Conservation (phyloP, 2,888 invertebrate species). For the Capitulum mitella region DNA sequence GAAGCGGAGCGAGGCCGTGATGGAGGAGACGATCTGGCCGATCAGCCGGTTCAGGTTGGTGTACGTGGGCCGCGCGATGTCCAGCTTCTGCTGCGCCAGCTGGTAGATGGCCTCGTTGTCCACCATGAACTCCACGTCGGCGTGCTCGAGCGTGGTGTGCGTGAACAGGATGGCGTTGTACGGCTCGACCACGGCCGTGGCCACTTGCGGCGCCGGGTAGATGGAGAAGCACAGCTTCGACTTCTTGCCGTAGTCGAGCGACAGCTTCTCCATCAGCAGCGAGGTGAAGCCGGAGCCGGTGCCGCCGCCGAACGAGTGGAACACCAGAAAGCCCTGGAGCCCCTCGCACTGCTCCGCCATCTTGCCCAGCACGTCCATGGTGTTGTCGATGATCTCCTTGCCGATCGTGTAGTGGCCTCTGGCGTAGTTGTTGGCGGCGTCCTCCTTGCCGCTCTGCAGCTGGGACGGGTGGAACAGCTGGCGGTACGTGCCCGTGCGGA, state of each 20-base stretch:
- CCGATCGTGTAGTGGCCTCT: conserved; percentile 97
- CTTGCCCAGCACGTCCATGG: conserved; percentile 47
- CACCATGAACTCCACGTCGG: conserved; percentile 49
- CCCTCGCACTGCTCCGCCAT: conserved; percentile 45
- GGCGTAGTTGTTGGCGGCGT: conserved; percentile 96
- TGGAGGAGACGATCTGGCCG: conserved; percentile 50
- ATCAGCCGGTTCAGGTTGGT: conserved; percentile 67
- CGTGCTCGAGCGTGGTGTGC: conserved; percentile 52
- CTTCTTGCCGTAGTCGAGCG: conserved; percentile 51
- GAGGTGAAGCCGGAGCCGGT: conserved; percentile 52
- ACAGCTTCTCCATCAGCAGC: conserved; percentile 50
- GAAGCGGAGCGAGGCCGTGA: conserved; percentile 45
- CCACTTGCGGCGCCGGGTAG: conserved; percentile 42
- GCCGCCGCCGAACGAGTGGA: conserved; percentile 51
- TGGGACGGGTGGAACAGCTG: conserved; percentile 97
- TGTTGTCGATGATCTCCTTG: conserved; percentile 46
- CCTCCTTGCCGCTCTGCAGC: conserved; percentile 92
- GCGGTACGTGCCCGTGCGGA: conserved; percentile 86
- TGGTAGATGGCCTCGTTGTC: conserved; percentile 65
- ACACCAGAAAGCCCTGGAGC: conserved; percentile 47
- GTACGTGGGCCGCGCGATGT: conserved; percentile 66
- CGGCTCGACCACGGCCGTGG: conserved; percentile 67
- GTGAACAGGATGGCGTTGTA: conserved; percentile 65
- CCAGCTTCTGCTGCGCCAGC: conserved; percentile 65
- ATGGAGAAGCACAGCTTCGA: conserved; percentile 44